Conservation (phyloP, 2,888 invertebrate species). For the Hirtodrosophila confusa region DNA sequence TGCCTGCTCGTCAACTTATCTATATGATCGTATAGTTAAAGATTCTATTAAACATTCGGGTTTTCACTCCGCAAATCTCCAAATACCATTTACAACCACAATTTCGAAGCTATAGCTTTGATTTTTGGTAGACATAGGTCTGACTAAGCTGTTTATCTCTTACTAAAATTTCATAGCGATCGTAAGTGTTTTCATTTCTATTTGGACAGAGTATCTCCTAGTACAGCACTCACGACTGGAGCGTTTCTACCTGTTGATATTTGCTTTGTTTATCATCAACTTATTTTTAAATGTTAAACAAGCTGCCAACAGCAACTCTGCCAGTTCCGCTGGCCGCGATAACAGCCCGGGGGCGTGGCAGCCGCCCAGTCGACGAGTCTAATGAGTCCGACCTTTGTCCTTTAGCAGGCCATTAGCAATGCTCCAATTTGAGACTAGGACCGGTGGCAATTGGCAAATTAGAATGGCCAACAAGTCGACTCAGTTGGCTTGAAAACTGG, state of each 20-base stretch:
- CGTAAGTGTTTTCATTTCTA: too few relatives aligned
- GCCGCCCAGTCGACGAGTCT: constrained; percentile 13
- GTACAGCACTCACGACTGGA: background rate
- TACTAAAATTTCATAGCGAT: too few relatives aligned
- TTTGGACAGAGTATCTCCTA: background rate
- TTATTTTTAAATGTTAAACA: constrained; percentile 62
- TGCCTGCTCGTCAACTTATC: too few relatives aligned
- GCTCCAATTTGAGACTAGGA: constrained; percentile 63
- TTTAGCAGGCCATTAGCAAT: constrained; percentile 49
- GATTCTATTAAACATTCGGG: too few relatives aligned
- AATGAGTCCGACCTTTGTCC: constrained; percentile 68
- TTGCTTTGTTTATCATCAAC: constrained; percentile 35
- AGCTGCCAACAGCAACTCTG: constrained; percentile 41
- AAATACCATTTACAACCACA: too few relatives aligned
- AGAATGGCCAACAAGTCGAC: constrained; percentile 71
- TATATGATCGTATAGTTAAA: too few relatives aligned
- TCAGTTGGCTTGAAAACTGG: constrained; percentile 47
- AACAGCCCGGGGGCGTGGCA: constrained; percentile 40
- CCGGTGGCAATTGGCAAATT: constrained; percentile 69
- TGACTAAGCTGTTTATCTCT: too few relatives aligned
- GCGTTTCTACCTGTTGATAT: constrained; percentile 10
- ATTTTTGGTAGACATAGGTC: too few relatives aligned
- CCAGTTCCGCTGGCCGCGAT: constrained; percentile 33
- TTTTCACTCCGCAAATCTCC: too few relatives aligned
- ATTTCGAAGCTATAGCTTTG: too few relatives aligned